Conservation (phyloP, 2,888 invertebrate genomes). For the Pachydiplax longipennis region DNA sequence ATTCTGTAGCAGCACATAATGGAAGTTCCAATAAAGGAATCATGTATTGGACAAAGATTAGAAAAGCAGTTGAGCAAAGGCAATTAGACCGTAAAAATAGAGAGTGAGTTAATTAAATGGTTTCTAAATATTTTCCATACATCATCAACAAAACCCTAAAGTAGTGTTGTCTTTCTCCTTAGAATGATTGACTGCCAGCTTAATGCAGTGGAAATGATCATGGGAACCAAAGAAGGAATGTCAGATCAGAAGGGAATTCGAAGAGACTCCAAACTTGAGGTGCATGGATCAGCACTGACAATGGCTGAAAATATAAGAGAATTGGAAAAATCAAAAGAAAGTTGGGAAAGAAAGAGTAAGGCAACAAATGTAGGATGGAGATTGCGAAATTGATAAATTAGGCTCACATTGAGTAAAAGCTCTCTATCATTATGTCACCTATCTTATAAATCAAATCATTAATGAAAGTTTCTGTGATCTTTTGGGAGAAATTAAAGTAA, state of each 20-base stretch:
- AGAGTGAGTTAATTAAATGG: not conserved
- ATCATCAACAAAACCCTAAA: not conserved
- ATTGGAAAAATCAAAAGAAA: not conserved
- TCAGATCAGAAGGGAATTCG: not conserved
- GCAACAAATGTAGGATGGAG: not conserved
- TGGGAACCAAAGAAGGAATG: not conserved
- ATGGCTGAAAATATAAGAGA: not conserved
- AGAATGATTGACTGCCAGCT: not conserved
- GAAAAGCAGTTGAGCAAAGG: constrained; percentile 23
- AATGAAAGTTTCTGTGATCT: not conserved
- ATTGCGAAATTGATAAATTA: not conserved
- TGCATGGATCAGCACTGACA: constrained; percentile 6
- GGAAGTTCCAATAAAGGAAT: constrained; percentile 28
- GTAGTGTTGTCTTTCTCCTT: not conserved
- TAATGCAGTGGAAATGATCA: not conserved
- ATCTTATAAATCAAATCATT: not conserved
- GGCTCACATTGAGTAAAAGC: not conserved
- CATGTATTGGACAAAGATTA: constrained; percentile 22
- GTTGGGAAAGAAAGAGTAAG: not conserved
- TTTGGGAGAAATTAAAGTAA: not conserved
- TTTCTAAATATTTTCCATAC: not conserved
- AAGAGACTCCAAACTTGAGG: not conserved
- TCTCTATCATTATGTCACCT: not conserved
- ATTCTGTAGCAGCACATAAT: constrained; percentile 5
- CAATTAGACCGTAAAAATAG: constrained; percentile 9